Evolutionary conservation across 2,888 invertebrate species (phyloP).

Genomic region (Antheraea assamensis): DNA sequence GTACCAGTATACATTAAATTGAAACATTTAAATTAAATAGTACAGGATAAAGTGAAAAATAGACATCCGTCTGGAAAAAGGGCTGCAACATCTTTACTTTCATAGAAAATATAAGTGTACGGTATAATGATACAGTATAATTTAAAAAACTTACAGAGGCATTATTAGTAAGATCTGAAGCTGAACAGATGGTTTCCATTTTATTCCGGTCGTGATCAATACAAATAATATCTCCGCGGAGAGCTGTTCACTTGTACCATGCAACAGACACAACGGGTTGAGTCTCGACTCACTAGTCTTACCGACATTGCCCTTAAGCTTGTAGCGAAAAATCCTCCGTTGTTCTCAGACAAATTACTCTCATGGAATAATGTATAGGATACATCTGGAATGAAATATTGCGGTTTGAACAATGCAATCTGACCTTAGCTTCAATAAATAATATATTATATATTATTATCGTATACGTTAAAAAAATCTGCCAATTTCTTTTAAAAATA

Average conservation of each 20-base stretch:
- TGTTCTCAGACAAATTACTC: slow-evolving; percentile 72
- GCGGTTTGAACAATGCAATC: slow-evolving; percentile 31
- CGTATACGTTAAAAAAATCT: too few relatives aligned
- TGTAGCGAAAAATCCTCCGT: slow-evolving; percentile 71
- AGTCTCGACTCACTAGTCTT: slow-evolving; percentile 53
- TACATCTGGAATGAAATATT: slow-evolving; percentile 14
- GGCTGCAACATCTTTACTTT: too few relatives aligned
- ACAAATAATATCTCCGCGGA: slow-evolving; percentile 11
- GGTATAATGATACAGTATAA: too few relatives aligned
- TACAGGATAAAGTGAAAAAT: too few relatives aligned
- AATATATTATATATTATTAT: slow-evolving; percentile 40
- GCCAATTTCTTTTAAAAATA: neutral
- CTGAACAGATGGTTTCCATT: neutral
- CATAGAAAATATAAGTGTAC: too few relatives aligned
- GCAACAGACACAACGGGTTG: slow-evolving; percentile 36
- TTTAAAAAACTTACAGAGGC: too few relatives aligned
- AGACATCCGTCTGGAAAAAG: too few relatives aligned
- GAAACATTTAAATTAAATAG: too few relatives aligned
- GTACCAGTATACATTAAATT: too few relatives aligned
- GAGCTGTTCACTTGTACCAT: slow-evolving; percentile 41
- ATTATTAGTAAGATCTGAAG: too few relatives aligned
- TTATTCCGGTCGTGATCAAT: neutral
- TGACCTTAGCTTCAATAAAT: slow-evolving; percentile 32
- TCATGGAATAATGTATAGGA: slow-evolving; percentile 57
- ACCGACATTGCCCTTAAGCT: slow-evolving; percentile 57